Evolutionary conservation across 2,113 vertebrate species (phyloP).

Genomic region (Saccopteryx leptura): DNA sequence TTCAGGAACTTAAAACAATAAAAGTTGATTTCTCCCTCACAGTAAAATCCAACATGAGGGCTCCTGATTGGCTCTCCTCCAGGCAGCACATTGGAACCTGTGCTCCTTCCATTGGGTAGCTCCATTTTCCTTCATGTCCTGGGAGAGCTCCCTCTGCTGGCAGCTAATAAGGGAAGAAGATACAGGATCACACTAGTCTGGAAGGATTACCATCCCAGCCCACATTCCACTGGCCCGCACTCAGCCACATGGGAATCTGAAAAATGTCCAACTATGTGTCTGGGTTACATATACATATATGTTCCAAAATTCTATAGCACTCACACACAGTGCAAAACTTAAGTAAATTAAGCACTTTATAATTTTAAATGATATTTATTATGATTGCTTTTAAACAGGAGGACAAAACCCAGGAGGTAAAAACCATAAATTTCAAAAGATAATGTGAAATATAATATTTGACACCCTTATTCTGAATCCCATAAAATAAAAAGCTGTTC

Average conservation of each 20-base stretch:
- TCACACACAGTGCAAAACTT: slow-evolving; percentile 17
- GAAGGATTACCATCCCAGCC: neutral
- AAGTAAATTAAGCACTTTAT: slow-evolving; percentile 82
- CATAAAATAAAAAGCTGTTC: slow-evolving; percentile 40
- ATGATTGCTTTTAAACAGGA: slow-evolving; percentile 80
- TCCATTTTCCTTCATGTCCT: neutral
- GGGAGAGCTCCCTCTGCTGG: neutral
- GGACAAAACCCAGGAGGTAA: neutral
- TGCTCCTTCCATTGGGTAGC: neutral
- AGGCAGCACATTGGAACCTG: neutral
- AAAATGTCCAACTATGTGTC: neutral
- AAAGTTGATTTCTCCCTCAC: neutral
- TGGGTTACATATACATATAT: neutral
- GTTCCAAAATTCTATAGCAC: slow-evolving; percentile 42
- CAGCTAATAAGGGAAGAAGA: neutral
- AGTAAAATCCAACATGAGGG: fast-evolving
- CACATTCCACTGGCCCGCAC: neutral
- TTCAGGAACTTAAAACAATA: neutral
- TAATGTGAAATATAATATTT: slow-evolving; percentile 36
- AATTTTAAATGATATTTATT: slow-evolving; percentile 82
- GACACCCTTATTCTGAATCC: slow-evolving; percentile 57
- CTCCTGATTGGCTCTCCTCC: neutral
- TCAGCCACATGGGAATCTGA: neutral
- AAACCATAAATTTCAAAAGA: slow-evolving; percentile 54
- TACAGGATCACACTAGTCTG: neutral